Base-by-base conservation (phyloP, 1,140 invertebrate species). In the Drosophila santomea region DNA sequence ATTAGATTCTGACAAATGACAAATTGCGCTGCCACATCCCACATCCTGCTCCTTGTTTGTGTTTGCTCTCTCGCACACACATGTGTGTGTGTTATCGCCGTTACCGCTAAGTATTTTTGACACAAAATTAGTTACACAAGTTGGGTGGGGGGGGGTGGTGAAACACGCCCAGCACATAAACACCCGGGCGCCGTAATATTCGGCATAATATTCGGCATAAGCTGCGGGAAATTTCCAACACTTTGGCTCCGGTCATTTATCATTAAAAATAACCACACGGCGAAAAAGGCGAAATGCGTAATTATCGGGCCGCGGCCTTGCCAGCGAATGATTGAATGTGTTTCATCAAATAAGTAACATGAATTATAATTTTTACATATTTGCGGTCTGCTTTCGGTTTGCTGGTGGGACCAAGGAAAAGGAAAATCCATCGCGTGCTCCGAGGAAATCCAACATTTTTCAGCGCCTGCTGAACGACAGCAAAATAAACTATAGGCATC, bases 281-380 rank as follows among this genome's bases (percentile, higher is more conserved):
- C 84, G 58, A 76, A 71, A 67, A 68, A 55, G 52, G 44, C 57
- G 75, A 76, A 88, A 83, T 89, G 79, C 84, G 83, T 88, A 88
- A 88, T 88, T 88, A 88, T 89, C 81, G 84, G 80, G 62, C 76
- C 85, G 82, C 38, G 58, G 58, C 52, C 39, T 11, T 76, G 72
- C 41, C 57, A 50, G 58, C 79, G 62, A 86, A 82, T 86, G 82
- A 88, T 86, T 86, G 83, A 88, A 88, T 88, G 83, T 89, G 83
- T 88, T 88, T 89, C 83, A 89, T 89, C 83, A 88, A 88, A 88
- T 88, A 89, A 80, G 76, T 88, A 88, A 89, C 81, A 89, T 88
- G 80, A 83, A 89, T 89, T 88, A 88, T 88, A 88, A 88, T 88
- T 88, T 88, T 82, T 77, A 83, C 83, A 80, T 89, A 79, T 86